These are phyloP conservation scores for Linyphia triangularis DNA, from an alignment of 2,888 invertebrate species.

Conservation along the genomic window DNA sequence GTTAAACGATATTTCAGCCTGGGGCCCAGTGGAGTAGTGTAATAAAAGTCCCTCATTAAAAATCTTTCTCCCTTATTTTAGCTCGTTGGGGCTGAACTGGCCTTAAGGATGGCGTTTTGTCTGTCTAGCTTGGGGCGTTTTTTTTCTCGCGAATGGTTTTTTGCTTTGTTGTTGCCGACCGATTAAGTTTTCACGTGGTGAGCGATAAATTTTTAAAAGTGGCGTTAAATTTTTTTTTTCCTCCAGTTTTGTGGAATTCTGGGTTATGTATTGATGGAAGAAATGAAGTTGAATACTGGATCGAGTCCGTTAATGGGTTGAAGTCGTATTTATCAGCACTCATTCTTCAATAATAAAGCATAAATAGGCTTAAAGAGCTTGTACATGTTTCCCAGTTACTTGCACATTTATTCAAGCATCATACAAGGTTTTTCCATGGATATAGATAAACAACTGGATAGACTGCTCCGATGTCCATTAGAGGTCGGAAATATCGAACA, in stretches of 20 bases:
- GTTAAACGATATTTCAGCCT: conserved; percentile 42
- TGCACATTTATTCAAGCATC: too few species aligned
- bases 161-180: conserved; percentile 3
- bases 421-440: too few species aligned
- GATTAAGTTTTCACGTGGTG: background rate
- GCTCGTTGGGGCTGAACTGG: background rate
- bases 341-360: too few species aligned
- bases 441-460: too few species aligned
- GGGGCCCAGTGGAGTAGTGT: background rate
- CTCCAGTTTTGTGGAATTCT: background rate
- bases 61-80: conserved; percentile 52
- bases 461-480: too few species aligned
- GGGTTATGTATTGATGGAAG: background rate
- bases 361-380: too few species aligned
- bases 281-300: background rate
- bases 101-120: background rate
- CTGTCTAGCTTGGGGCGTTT: background rate
- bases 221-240: background rate
- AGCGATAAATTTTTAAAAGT: conserved; percentile 3
- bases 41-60: conserved; percentile 65
- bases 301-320: background rate
- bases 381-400: too few species aligned
- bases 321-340: too few species aligned
- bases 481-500: too few species aligned
- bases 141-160: background rate